phyloP scores from a whole-genome alignment of 2,888 invertebrate species.

The Dascillus cervinus region DNA sequence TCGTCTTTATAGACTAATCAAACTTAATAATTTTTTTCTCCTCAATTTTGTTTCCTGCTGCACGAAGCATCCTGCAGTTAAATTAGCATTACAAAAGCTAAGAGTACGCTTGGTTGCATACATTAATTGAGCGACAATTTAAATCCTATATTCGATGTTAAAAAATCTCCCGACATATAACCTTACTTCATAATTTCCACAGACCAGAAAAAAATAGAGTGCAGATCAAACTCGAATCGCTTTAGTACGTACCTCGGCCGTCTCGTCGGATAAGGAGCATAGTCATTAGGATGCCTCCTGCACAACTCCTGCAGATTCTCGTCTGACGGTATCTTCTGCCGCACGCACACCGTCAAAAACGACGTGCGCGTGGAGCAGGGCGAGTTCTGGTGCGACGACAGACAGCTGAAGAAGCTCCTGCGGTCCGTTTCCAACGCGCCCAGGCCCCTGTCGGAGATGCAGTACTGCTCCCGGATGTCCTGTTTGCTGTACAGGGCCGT shows the following conservation, averaged over 20 bases:
- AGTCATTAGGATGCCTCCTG: slow-evolving; percentile 51
- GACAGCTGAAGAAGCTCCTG: slow-evolving; percentile 73
- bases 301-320: slow-evolving; percentile 65
- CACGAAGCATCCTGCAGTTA: no score
- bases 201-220: background rate
- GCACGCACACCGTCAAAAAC: slow-evolving; percentile 79
- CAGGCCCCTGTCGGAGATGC: slow-evolving; percentile 84
- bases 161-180: no score
- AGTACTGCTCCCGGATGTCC: slow-evolving; percentile 86
- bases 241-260: slow-evolving; percentile 52
- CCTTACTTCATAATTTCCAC: no score
- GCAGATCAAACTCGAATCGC: background rate
- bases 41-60: no score
- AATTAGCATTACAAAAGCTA: no score
- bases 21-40: no score
- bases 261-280: slow-evolving; percentile 74
- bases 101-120: no score
- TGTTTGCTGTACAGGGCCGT: slow-evolving; percentile 67
- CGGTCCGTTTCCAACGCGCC: slow-evolving; percentile 65
- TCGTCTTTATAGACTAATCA: no score
- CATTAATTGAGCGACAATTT: no score
- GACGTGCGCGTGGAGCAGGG: slow-evolving; percentile 59
- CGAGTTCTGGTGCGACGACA: slow-evolving; percentile 67
- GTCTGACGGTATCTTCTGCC: slow-evolving; percentile 78
- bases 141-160: no score